A percentile compares a stretch with the other conserved stretches of the same genome.
Evolutionary conservation across 2,888 invertebrate genomes (phyloP).

Genomic region (Cheilosia variabilis): DNA sequence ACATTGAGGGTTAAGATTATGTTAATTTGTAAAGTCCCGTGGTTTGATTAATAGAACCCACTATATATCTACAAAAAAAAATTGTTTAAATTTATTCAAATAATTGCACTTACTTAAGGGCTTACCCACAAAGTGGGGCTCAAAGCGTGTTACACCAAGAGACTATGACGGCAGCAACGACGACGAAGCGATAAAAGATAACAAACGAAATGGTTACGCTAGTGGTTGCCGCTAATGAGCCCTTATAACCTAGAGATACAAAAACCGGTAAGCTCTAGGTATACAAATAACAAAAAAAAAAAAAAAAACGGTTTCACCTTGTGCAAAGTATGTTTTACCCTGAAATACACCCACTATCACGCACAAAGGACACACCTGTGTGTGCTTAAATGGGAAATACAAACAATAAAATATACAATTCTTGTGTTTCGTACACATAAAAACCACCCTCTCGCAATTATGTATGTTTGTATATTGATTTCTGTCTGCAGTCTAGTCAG

Average conservation of each 20-base stretch:
- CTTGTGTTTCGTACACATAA: conserved; percentile 35
- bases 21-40: too few relatives aligned
- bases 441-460: conserved; percentile 17
- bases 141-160: conserved; percentile 8
- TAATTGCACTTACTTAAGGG: too few relatives aligned
- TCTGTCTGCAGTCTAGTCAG: conserved; percentile 60
- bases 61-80: too few relatives aligned
- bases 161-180: background rate
- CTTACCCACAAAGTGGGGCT: background rate
- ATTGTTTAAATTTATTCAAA: too few relatives aligned
- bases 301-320: conserved; percentile 4
- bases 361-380: conserved; percentile 55
- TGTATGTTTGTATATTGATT: conserved; percentile 39
- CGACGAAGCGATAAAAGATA: conserved; percentile 33
- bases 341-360: background rate
- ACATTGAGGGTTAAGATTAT: too few relatives aligned
- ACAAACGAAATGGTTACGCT: conserved; percentile 10
- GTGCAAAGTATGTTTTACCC: background rate
- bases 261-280: conserved; percentile 9
- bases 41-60: too few relatives aligned
- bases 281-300: too few relatives aligned
- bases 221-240: conserved; percentile 35
- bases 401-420: conserved; percentile 62
- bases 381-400: conserved; percentile 42
- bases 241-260: conserved; percentile 30